Evolutionary conservation across 1,140 invertebrate genomes (phyloP).

Genomic region (Onthophagus taurus): DNA sequence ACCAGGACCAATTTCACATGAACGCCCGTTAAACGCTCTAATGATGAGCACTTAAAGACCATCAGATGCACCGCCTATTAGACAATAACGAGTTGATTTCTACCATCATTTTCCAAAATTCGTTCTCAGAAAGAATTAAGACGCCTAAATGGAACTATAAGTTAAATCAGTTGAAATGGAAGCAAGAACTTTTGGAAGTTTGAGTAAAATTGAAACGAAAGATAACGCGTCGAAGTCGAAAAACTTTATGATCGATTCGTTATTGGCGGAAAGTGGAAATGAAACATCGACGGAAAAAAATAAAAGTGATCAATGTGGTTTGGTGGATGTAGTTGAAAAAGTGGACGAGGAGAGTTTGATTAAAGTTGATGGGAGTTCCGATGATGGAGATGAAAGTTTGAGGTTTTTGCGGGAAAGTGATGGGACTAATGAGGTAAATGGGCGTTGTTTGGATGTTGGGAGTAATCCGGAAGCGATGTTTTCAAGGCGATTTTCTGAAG

Average conservation of each 20-base stretch:
- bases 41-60: conserved; percentile 3
- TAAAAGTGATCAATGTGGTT: background rate
- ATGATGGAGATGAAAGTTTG: conserved; percentile 2
- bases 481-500: conserved; percentile 4
- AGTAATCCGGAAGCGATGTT: conserved; percentile 6
- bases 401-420: background rate
- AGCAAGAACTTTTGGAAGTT: too few relatives aligned
- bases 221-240: conserved; percentile 8
- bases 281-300: conserved; percentile 1
- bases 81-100: background rate
- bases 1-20: conserved; percentile 4
- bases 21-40: conserved; percentile 1
- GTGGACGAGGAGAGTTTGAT: background rate
- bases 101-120: too few relatives aligned
- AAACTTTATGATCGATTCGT: conserved; percentile 21
- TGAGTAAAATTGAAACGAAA: background rate
- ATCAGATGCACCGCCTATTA: background rate
- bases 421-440: background rate
- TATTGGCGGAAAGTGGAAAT: conserved; percentile 12
- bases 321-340: background rate
- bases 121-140: too few relatives aligned
- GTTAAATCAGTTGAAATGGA: too few relatives aligned
- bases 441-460: too few relatives aligned
- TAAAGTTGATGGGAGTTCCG: background rate
- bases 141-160: too few relatives aligned